Evolutionary conservation across 2,888 invertebrate genomes (phyloP).

Genomic region (Eudasyphora cyanicolor): DNA sequence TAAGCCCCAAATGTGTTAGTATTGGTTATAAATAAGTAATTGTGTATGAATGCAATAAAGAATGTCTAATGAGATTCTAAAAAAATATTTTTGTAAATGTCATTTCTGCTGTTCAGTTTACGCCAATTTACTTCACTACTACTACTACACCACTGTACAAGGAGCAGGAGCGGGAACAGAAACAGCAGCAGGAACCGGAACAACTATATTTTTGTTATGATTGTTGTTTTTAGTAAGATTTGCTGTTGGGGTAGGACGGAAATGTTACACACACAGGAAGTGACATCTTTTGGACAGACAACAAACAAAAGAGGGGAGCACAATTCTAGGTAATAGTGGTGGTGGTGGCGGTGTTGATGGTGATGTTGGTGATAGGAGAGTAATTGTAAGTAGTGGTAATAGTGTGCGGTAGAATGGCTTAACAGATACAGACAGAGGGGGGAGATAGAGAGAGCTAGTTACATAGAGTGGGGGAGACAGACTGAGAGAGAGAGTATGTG

Average conservation of each 20-base stretch:
- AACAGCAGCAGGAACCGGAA: not conserved
- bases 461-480: constrained; percentile 23
- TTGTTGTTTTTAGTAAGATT: not conserved
- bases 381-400: not conserved
- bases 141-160: not conserved
- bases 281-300: not conserved
- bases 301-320: not conserved
- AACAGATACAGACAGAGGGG: not conserved
- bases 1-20: not conserved
- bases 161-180: not conserved
- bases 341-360: not conserved
- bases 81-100: not conserved
- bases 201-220: not conserved
- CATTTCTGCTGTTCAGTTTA: not conserved
- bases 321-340: not conserved
- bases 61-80: constrained; percentile 11
- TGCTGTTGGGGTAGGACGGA: not conserved
- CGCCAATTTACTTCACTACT: not conserved
- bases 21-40: not conserved
- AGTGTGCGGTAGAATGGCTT: not conserved
- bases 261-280: constrained; percentile 10
- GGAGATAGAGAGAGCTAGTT: not conserved
- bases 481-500: too few species aligned
- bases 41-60: not conserved
- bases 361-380: too few species aligned